Evolutionary conservation across 2,113 vertebrate species (phyloP).

Genomic region (Clinocottus analis): DNA sequence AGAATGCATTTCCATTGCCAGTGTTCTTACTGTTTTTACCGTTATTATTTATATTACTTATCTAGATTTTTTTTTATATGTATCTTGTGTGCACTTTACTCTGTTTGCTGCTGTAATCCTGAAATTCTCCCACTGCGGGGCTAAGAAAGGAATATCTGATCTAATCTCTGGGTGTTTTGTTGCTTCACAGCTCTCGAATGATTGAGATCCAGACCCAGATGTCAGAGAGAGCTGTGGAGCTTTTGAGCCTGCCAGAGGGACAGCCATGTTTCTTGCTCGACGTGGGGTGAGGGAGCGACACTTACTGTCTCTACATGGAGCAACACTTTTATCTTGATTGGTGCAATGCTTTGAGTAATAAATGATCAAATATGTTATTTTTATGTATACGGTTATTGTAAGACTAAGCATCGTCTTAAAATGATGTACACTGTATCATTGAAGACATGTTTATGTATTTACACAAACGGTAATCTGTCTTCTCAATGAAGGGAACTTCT

Average conservation of each 20-base stretch:
- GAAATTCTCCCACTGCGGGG: too few species aligned
- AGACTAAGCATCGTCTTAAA: neutral
- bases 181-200: conserved; percentile 89
- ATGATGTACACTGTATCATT: neutral
- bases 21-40: too few species aligned
- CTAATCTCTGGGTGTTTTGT: neutral
- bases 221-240: conserved; percentile 92
- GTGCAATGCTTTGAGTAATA: neutral
- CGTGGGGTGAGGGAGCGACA: conserved; percentile 86
- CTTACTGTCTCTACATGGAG: neutral
- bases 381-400: neutral
- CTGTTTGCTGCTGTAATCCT: too few species aligned
- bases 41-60: too few species aligned
- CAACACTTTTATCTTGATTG: neutral
- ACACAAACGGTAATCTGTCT: neutral
- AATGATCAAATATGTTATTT: neutral
- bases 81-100: too few species aligned
- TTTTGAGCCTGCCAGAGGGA: conserved; percentile 88
- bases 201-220: conserved; percentile 95
- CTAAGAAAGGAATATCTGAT: too few species aligned
- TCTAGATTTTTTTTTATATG: too few species aligned
- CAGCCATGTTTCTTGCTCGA: conserved; percentile 90
- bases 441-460: neutral
- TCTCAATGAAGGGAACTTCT: neutral
- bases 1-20: neutral